Evolutionary conservation across 2,888 invertebrate genomes (phyloP).

Genomic region (Macrosiphum euphorbiae): DNA sequence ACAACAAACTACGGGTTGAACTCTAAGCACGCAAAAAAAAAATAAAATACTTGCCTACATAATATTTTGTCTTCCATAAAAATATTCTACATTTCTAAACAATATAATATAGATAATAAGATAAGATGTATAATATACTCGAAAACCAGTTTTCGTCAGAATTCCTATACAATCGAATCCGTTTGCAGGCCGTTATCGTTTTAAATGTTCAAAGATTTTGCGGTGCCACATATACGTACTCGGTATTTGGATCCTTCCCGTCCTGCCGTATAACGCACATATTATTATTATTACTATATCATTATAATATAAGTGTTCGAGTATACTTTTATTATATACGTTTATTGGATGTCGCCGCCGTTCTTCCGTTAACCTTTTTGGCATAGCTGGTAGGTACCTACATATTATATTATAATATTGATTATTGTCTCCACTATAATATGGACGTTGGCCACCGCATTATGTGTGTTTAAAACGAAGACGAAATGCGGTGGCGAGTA

Average conservation of each 20-base stretch:
- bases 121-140: background rate
- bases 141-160: constrained; percentile 11
- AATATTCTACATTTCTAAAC: background rate
- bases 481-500: constrained; percentile 45
- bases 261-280: background rate
- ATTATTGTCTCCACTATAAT: background rate
- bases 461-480: constrained; percentile 11
- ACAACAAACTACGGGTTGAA: background rate
- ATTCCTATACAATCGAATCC: constrained; percentile 1
- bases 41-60: background rate
- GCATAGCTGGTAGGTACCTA: background rate
- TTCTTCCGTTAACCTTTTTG: constrained; percentile 44
- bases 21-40: background rate
- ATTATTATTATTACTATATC: background rate
- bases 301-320: background rate
- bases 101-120: background rate
- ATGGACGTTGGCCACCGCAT: constrained; percentile 30
- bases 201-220: constrained; percentile 17
- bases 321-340: background rate
- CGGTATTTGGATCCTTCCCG: background rate
- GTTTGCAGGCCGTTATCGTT: background rate
- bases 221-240: background rate
- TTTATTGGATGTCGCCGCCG: constrained; percentile 27
- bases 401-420: background rate
- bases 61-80: background rate